Conservation (phyloP, 2,113 vertebrate species). For the Pterocles burchelli region DNA sequence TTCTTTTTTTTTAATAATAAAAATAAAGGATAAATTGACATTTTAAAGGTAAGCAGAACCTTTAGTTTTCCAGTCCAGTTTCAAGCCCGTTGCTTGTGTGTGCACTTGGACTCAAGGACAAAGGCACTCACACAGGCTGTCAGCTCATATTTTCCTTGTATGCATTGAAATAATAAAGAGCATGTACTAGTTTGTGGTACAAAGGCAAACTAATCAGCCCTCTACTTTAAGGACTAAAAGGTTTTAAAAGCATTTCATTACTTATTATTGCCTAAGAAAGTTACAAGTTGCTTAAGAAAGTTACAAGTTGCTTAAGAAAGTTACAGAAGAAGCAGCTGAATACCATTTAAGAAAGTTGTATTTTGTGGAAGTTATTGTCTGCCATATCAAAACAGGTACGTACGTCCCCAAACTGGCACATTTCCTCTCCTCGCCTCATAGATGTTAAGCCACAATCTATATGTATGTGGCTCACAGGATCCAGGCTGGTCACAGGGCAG, state of each 20-base stretch:
- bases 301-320: background rate
- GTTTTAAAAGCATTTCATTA: background rate
- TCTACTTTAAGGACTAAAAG: background rate
- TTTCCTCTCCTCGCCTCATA: background rate
- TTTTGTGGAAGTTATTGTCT: background rate
- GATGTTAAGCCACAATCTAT: background rate
- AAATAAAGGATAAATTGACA: background rate
- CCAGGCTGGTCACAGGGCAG: background rate
- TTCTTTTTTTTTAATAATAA: background rate
- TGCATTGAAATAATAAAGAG: background rate
- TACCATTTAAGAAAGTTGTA: no score
- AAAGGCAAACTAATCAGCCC: background rate
- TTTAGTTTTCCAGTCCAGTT: background rate
- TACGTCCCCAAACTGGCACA: background rate
- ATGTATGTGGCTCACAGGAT: background rate
- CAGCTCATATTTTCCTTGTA: background rate
- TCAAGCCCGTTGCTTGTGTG: background rate
- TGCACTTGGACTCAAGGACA: background rate
- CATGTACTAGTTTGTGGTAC: background rate
- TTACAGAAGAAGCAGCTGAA: no score
- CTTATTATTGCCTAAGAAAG: background rate
- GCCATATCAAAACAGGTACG: background rate
- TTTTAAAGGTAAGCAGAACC: background rate
- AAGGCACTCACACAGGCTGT: background rate
- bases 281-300: background rate